Evolutionary conservation across 2,113 vertebrate genomes (phyloP).

Genomic region (Nycticorax nycticorax): DNA sequence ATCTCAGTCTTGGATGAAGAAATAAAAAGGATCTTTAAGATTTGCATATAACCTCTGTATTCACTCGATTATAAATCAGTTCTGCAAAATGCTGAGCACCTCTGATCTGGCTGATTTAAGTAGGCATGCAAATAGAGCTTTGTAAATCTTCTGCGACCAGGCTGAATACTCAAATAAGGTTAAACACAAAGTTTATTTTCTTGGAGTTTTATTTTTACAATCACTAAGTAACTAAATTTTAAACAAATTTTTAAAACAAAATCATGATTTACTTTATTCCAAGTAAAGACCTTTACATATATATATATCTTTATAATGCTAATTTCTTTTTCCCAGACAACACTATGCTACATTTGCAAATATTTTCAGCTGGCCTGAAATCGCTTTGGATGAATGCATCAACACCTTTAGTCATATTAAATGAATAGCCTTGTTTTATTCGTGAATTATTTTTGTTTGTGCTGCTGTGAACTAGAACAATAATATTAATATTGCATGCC

Average conservation of each 20-base stretch:
- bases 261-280: not conserved
- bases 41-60: not conserved
- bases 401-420: not conserved
- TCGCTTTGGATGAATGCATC: not conserved
- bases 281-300: not conserved
- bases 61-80: not conserved
- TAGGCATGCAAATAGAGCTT: not conserved
- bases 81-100: not conserved
- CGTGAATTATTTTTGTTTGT: not conserved
- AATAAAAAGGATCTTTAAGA: not conserved
- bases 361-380: not conserved
- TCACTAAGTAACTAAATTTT: not conserved
- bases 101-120: not conserved
- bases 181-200: not conserved
- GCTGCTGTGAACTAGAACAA: not conserved
- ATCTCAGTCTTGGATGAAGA: not conserved
- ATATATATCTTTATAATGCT: not conserved
- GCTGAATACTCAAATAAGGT: not conserved
- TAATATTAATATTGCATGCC: not conserved
- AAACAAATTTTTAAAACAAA: not conserved
- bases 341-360: not conserved
- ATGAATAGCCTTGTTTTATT: not conserved
- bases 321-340: not conserved
- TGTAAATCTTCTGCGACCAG: not conserved
- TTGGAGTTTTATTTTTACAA: not conserved